Evolutionary conservation across 2,888 invertebrate genomes (phyloP), one percentile per base, ranked within the genome.

Genomic region (Euplagia quadripunctaria): DNA sequence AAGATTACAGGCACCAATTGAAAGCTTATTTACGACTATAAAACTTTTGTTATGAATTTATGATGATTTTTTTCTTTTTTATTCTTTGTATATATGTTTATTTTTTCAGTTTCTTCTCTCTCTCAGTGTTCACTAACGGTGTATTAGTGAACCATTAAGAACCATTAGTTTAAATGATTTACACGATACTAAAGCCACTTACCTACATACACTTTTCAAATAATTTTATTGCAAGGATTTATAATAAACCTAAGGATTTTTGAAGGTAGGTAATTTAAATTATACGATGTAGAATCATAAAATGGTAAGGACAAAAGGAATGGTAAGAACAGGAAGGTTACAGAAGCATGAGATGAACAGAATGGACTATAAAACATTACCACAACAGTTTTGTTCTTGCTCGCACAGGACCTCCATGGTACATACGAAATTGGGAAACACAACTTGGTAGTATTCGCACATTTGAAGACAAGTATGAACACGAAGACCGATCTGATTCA

Each of bases 401-500:
- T 84, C 76, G 74, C 96, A 96, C 81, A 94, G 80, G 52, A 77
- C 74, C 1, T 91, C 82, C 89, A 94, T 87, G 31, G 82, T 89
- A 79, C 96, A 96, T 49, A 92, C 88, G 0, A 90, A 64, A 72
- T 86, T 84, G 1, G 92, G 91, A 51, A 88, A 58, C 17, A 90
- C 81, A 3, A 85, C 81, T 16, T 78, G 74, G 64, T 93, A 67
- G 79, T 87, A 89, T 1, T 92, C 92, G 79, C 96, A 96, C 55
- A 83, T 85, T 71, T 88, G 84, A 73, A 93, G 63, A 72, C 95
- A 96, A 49, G 91, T 83, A 75, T 86, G 87, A 69, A 88, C 84
- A 17, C 85, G 88, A 82, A 95, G 80, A 12, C 94, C 94, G 55
- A 91, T 77, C 65, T 90, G 85, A 76, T 92, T 93, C 72, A 94